Evolutionary conservation across 2,113 vertebrate species (phyloP).

Genomic region (Phyllostomus hastatus): DNA sequence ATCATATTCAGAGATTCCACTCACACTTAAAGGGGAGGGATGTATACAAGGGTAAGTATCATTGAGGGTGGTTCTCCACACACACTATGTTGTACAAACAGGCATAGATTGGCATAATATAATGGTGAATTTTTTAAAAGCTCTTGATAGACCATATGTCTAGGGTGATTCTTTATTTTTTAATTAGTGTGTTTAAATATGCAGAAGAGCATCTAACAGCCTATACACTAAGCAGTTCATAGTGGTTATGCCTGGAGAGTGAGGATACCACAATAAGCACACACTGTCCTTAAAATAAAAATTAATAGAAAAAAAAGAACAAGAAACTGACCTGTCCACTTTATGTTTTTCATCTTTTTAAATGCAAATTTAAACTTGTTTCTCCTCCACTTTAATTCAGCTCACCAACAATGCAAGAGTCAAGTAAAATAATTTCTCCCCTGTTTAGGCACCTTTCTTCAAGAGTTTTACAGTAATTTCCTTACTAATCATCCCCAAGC

Average conservation of each 20-base stretch:
- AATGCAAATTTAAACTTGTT: background rate
- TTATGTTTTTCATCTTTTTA: background rate
- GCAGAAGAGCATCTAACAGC: background rate
- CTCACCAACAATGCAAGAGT: background rate
- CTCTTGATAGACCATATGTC: background rate
- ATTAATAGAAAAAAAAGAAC: background rate
- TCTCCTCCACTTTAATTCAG: background rate
- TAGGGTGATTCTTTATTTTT: background rate
- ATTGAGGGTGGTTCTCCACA: background rate
- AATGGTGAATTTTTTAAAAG: background rate
- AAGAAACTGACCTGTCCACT: background rate
- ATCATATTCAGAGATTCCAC: background rate
- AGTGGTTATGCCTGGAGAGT: background rate
- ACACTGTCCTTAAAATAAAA: background rate
- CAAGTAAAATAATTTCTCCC: background rate
- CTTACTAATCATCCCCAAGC: background rate
- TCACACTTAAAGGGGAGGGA: background rate
- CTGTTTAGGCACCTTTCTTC: background rate
- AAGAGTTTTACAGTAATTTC: background rate
- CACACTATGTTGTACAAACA: background rate
- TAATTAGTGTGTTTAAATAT: background rate
- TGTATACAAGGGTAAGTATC: background rate
- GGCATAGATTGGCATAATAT: background rate
- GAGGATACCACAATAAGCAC: background rate
- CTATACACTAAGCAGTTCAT: background rate